Base-by-base conservation (phyloP, 2,797 vertebrate species). In the Premnoplex brunnescens region DNA sequence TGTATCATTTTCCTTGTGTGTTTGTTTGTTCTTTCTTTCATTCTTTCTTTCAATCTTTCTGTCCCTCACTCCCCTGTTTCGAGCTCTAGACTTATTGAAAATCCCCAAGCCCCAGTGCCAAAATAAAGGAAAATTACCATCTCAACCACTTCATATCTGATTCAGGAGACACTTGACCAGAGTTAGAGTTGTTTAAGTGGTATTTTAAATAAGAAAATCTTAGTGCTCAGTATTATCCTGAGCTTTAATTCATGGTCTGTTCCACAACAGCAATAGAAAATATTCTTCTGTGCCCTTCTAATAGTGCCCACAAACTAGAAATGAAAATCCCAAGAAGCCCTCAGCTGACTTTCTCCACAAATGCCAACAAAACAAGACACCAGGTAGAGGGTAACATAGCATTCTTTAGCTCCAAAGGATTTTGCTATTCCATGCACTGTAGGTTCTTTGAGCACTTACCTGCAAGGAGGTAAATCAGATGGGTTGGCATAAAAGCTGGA, bases 1-100 rank as follows among this genome's bases (percentile, higher is more conserved):
- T 76, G 39, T 78, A 81, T 94, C 5, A 51, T 94, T 95, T 93
- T 95, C 85, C 83, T 87, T 95, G 34, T 96, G 73, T 87, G 58
- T 78, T 89, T 96, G 79, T 94, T 89, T 78, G 49, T 76, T 94
- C 82, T 88, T 87, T 84, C 67, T 21, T 93, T 89, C 74, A 2
- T 92, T 85, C 90, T 62, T 91, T 94, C 81, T 49, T 92, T 89
- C 51, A 2, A 75, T 86, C 37, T 66, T 91, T 88, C 26, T 32
- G 39, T 80, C 39, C 14, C 64, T 83, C 26, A 5, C 56, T 80
- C 67, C 55, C 58, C 62, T 74, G 62, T 79, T 83, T 89, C 55
- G 58, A 48, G 30, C 67, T 73, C 58, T 24, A 62, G 64, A 63
- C 8, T 78, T 84, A 46, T 60, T 71, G 41, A 73, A 77, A 89